Evolutionary conservation across 1,140 invertebrate genomes (phyloP).

Genomic region (Leptopilina clavipes): DNA sequence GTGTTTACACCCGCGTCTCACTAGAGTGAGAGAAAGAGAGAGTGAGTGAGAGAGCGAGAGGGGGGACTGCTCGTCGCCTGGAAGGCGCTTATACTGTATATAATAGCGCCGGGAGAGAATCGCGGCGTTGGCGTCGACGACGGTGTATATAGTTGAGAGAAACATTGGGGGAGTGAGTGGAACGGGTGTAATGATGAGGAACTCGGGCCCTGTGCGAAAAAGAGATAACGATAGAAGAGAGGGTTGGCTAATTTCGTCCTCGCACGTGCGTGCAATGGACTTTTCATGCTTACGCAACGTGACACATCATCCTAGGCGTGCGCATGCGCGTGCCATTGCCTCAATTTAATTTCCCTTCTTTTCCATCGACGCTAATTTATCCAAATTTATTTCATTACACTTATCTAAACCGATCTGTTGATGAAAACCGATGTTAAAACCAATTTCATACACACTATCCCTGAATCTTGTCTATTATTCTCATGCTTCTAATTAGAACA

Average conservation of each 20-base stretch:
- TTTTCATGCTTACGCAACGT: constrained; percentile 64
- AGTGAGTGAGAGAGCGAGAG: not conserved
- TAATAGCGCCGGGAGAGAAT: not conserved
- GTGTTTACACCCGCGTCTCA: constrained; percentile 15
- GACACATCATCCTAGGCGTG: constrained; percentile 34
- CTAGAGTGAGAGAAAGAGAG: not conserved
- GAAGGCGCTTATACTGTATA: not conserved
- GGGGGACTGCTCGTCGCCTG: not conserved
- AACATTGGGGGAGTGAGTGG: constrained; percentile 41
- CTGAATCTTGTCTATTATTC: constrained; percentile 24
- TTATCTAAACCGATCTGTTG: not conserved
- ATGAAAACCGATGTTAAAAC: not conserved
- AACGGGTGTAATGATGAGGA: constrained; percentile 19
- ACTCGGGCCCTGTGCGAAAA: constrained; percentile 36
- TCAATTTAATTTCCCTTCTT: constrained; percentile 24
- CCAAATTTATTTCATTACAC: constrained; percentile 20
- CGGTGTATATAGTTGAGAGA: constrained; percentile 42
- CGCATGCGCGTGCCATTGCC: constrained; percentile 24
- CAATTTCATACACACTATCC: constrained; percentile 1
- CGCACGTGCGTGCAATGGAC: constrained; percentile 64
- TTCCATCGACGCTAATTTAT: constrained; percentile 3
- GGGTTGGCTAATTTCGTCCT: constrained; percentile 66
- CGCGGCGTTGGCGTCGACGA: constrained; percentile 43
- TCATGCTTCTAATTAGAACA: not conserved
- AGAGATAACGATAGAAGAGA: constrained; percentile 49